Base-by-base conservation (phyloP, 2,888 invertebrate species). In the Xylocampa areola region DNA sequence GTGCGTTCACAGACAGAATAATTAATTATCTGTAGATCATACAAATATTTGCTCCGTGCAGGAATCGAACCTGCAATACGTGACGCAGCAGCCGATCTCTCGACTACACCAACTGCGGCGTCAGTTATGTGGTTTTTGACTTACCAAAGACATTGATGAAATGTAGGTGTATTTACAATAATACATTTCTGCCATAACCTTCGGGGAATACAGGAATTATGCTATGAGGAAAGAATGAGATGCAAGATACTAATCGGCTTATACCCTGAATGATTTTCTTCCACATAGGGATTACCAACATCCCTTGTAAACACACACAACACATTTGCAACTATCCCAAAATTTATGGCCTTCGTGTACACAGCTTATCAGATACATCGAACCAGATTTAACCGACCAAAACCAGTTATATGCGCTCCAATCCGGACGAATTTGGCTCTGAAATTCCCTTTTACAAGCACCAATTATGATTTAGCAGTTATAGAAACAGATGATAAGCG, bases 341-440 rank as follows among this genome's bases (percentile, higher is more conserved):
- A 68, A 75, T 75, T 55, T 75, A 72, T 66, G 33, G 44, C 62
- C 33, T 45, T 40, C 48, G 19, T 53, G 55, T 54, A 61, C 54
- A 66, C 59, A 53, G 74, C 68, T 75, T 80, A 83, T 77, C 81
- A 71, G 68, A 76, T 71, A 72, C 74, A 68, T 72, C 65, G 67
- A 59, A 40, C 71, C 73, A 76, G 84, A 77, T 80, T 76, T 76
- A 78, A 75, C 79, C 77, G 72, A 73, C 54, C 71, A 66, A 59
- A 79, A 69, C 79, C 70, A 74, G 80, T 77, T 80, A 77, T 75
- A 73, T 35, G 41, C 55, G 48, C 66, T 62, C 59, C 73, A 74
- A 81, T 77, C 77, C 72, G 77, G 57, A 63, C 25, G 39, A 73
- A 68, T 73, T 60, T 57, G 48, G 60, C 72, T 53, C 41, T 40